These are phyloP conservation scores for Pseudomyrmex gracilis DNA, from an alignment of 1,140 invertebrate genomes.

Conservation along the genomic window DNA sequence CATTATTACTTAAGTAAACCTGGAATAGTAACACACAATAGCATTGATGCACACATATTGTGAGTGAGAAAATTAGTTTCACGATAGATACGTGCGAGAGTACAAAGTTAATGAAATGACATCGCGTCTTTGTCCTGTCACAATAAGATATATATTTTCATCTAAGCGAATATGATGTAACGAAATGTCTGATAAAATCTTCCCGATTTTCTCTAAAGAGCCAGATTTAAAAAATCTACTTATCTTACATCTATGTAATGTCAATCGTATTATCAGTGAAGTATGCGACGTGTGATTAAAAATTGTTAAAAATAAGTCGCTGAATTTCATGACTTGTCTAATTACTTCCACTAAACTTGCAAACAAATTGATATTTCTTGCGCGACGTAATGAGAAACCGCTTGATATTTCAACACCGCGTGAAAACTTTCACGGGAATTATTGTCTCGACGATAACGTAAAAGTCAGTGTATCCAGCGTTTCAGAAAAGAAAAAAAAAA, in stretches of 20 bases:
- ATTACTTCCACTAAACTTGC: background rate
- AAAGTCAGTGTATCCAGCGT: background rate
- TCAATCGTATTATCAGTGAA: background rate
- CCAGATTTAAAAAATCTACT: background rate
- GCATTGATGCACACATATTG: background rate
- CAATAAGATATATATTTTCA: background rate
- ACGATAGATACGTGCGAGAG: conserved; percentile 5
- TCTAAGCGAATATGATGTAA: conserved; percentile 41
- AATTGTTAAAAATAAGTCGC: background rate
- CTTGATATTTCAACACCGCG: background rate
- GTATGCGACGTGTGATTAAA: background rate
- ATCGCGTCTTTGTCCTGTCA: background rate
- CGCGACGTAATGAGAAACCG: background rate
- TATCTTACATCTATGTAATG: background rate
- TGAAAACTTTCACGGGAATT: conserved; percentile 7
- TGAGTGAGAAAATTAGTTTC: conserved; percentile 21
- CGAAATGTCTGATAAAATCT: conserved; percentile 12
- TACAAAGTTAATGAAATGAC: background rate
- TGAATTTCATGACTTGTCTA: background rate
- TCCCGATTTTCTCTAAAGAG: background rate
- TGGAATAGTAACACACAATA: conserved; percentile 57
- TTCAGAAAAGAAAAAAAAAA: background rate
- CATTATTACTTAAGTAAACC: conserved; percentile 44
- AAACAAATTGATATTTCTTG: conserved; percentile 1
- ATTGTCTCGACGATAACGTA: conserved; percentile 21